Conservation (phyloP, 1,140 invertebrate species). For the Ceratosolen fusciceps region DNA sequence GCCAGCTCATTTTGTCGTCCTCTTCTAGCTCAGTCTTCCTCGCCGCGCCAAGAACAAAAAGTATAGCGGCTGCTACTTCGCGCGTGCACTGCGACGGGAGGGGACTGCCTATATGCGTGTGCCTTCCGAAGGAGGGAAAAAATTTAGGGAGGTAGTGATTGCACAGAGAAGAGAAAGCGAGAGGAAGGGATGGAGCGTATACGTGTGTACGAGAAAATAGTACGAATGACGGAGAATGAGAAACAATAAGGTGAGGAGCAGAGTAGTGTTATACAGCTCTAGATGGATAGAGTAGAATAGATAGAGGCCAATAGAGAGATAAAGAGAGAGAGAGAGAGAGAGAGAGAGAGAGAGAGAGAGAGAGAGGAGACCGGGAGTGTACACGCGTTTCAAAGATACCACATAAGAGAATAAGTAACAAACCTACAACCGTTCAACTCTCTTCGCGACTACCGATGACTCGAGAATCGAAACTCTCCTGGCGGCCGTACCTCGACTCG, state of each 20-base stretch:
- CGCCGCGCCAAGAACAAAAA: conserved; percentile 22
- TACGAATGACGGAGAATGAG: too few relatives aligned
- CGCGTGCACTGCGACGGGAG: conserved; percentile 25
- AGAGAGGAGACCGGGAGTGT: conserved; percentile 51
- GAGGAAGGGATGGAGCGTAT: neutral
- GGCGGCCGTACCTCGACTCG: neutral
- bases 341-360: conserved; percentile 29
- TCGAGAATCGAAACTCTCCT: conserved; percentile 18
- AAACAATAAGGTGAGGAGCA: too few relatives aligned
- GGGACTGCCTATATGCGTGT: neutral
- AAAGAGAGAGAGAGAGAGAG: neutral
- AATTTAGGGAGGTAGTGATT: conserved; percentile 12
- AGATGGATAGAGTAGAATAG: neutral
- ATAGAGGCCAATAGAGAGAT: conserved; percentile 44
- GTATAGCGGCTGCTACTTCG: conserved; percentile 18
- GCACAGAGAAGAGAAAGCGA: neutral
- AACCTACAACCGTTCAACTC: conserved; percentile 62
- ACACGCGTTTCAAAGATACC: conserved; percentile 55
- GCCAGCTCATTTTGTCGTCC: conserved; percentile 88
- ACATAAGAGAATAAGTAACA: conserved; percentile 51
- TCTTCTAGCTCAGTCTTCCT: neutral
- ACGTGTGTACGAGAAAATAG: neutral
- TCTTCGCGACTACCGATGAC: conserved; percentile 62
- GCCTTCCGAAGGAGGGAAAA: conserved; percentile 4
- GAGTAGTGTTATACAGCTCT: too few relatives aligned